Percentiles rank a stretch among this genome's conserved stretches.
Evolutionary conservation across 2,888 invertebrate species (phyloP).

Genomic region (Hypolimnas misippus): DNA sequence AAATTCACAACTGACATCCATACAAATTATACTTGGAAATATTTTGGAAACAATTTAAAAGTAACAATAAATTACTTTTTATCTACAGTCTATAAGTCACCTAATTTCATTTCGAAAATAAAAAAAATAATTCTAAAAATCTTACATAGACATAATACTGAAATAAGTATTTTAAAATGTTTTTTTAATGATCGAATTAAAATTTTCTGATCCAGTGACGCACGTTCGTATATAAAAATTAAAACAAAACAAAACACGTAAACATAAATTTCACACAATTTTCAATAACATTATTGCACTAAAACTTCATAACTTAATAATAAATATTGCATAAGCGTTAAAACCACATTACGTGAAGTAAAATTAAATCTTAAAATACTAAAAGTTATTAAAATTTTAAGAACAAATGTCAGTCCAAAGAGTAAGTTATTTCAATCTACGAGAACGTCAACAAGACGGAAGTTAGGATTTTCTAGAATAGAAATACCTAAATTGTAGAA

Average conservation of each 20-base stretch:
- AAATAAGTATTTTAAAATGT: constrained; percentile 65
- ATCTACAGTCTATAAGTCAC: constrained; percentile 78
- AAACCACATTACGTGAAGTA: constrained; percentile 71
- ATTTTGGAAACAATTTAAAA: constrained; percentile 78
- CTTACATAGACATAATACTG: constrained; percentile 81
- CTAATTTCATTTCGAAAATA: constrained; percentile 73
- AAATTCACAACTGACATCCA: constrained; percentile 57
- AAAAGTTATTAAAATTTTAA: constrained; percentile 68
- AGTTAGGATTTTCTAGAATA: constrained; percentile 58
- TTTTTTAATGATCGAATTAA: constrained; percentile 63
- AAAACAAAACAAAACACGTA: constrained; percentile 75
- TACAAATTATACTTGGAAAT: constrained; percentile 67
- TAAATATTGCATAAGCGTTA: constrained; percentile 82
- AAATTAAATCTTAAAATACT: constrained; percentile 72
- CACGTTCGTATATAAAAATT: constrained; percentile 64
- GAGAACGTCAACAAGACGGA: constrained; percentile 63
- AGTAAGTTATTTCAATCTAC: constrained; percentile 65
- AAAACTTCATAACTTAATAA: constrained; percentile 80
- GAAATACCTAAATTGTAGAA: constrained; percentile 48
- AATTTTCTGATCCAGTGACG: constrained; percentile 58
- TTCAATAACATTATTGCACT: constrained; percentile 83
- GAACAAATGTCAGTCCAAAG: constrained; percentile 77
- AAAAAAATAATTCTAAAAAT: constrained; percentile 67
- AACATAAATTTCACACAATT: constrained; percentile 80
- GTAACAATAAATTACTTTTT: constrained; percentile 80